phyloP scores from a whole-genome alignment of 2,888 invertebrate genomes.

The Heliconius erato region DNA sequence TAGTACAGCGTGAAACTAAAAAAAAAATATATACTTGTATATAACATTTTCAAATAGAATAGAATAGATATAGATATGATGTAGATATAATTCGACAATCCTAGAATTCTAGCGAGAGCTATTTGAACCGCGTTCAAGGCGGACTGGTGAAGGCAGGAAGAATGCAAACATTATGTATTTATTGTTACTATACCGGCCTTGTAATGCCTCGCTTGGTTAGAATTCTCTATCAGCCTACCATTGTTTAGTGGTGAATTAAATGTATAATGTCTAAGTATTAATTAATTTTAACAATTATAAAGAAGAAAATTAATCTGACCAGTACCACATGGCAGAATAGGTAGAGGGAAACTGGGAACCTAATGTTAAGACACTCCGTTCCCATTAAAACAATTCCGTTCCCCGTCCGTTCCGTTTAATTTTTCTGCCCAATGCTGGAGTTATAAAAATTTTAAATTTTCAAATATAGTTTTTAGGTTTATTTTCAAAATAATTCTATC shows the following conservation, averaged over 20 bases:
- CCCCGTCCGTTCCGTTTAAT: too few species aligned
- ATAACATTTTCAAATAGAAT: not conserved
- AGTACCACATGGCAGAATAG: too few species aligned
- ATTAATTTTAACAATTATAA: not conserved
- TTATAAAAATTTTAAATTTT: too few species aligned
- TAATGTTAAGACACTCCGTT: too few species aligned
- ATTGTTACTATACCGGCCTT: conserved; percentile 59
- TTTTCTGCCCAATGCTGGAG: too few species aligned
- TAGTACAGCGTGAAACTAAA: too few species aligned
- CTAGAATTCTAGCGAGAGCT: conserved; percentile 50
- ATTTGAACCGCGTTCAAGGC: conserved; percentile 70
- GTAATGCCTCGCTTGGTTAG: conserved; percentile 55
- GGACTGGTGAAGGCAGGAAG: conserved; percentile 73
- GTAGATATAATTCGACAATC: conserved; percentile 52
- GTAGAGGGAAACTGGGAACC: too few species aligned
- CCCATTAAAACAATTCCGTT: too few species aligned
- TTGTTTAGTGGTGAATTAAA: conserved; percentile 40
- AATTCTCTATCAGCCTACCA: conserved; percentile 36
- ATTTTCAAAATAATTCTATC: too few species aligned
- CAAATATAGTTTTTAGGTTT: too few species aligned
- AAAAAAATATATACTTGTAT: too few species aligned
- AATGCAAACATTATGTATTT: conserved; percentile 64
- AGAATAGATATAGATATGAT: not conserved
- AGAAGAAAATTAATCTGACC: too few species aligned
- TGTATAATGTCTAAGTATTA: not conserved